Evolutionary conservation across 2,113 vertebrate genomes (phyloP), one percentile per base, ranked within the genome.

Genomic region (Nicator chloris): DNA sequence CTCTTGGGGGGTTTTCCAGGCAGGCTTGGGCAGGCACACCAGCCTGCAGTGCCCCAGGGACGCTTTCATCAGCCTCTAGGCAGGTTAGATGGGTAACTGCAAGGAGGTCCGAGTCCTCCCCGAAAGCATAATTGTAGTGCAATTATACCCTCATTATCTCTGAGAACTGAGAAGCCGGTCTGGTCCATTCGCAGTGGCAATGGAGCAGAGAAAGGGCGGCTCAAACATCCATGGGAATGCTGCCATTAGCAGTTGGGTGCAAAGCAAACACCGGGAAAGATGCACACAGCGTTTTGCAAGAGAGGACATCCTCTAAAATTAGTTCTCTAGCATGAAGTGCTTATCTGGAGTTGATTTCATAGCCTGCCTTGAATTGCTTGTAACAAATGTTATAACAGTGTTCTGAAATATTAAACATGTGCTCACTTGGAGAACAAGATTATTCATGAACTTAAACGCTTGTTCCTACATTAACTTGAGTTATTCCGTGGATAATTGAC

Each of bases 341-440:
- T 37, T 73, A 39, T 28, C n/a, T 31, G 15, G 75, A 53, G 10
- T 9, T 73, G 33, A 90, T 89, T 87, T 79, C 50, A 66, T 65
- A 92, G 45, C 12, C 53, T 31, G 23, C 10, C 33, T 76, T 60
- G 37, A 66, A 84, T 82, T 82, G 44, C 35, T 77, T 4, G 5
- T 70, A 85, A 87, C 21, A 85, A 95, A 49, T 45, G 18, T 57
- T 89, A 7, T 91, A 87, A 60, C 42, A 9, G 10, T 8, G 9
- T 80, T 80, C 42, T 83, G 42, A 94, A 95, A 79, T 80, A 94
- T 69, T 83, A 70, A 90, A 69, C 24, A 51, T 9, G 35, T 22
- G 49, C 9, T 4, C 51, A 60, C 44, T 35, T 82, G 53, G 70
- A 70, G 24, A 92, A 28, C 51, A 71, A 78, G n/a, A 39, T 73